These are phyloP conservation scores for Latrodectus hesperus DNA, from an alignment of 2,888 invertebrate species.

Conservation along the genomic window DNA sequence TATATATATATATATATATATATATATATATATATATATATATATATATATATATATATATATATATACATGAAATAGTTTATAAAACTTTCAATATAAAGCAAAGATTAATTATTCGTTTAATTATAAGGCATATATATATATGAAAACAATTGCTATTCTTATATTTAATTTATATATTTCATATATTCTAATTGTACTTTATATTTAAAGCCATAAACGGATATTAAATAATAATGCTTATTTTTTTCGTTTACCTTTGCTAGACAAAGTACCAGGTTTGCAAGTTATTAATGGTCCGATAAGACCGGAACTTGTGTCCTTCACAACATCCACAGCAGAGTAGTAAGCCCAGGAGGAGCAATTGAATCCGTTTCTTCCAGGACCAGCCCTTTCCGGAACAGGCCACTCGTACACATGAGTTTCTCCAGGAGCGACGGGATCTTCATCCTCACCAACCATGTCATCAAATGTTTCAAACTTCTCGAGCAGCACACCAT, in stretches of 20 bases:
- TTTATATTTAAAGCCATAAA: too few relatives aligned
- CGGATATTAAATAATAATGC: too few relatives aligned
- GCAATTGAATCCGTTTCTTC: slow-evolving; percentile 70
- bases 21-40: too few relatives aligned
- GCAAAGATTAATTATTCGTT: too few relatives aligned
- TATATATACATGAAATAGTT: too few relatives aligned
- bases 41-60: too few relatives aligned
- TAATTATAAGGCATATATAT: too few relatives aligned
- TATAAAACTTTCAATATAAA: too few relatives aligned
- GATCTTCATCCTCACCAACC: slow-evolving; percentile 61
- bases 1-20: too few relatives aligned
- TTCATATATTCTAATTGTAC: too few relatives aligned
- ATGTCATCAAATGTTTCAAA: slow-evolving; percentile 39
- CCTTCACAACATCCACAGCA: slow-evolving; percentile 67
- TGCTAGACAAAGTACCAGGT: slow-evolving; percentile 57
- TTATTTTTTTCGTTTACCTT: slow-evolving; percentile 45
- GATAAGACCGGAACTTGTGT: slow-evolving; percentile 69
- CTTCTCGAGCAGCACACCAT: slow-evolving; percentile 67
- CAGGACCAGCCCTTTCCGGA: slow-evolving; percentile 69
- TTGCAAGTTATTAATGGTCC: slow-evolving; percentile 70
- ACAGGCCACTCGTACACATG: slow-evolving; percentile 70
- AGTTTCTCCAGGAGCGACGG: slow-evolving; percentile 70
- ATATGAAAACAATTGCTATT: too few relatives aligned
- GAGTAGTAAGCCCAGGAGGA: slow-evolving; percentile 70
- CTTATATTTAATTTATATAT: too few relatives aligned